A percentile compares a stretch with the other conserved stretches of the same genome.
phyloP scores from a whole-genome alignment of 2,113 vertebrate genomes.

The Galeopterus variegatus region DNA sequence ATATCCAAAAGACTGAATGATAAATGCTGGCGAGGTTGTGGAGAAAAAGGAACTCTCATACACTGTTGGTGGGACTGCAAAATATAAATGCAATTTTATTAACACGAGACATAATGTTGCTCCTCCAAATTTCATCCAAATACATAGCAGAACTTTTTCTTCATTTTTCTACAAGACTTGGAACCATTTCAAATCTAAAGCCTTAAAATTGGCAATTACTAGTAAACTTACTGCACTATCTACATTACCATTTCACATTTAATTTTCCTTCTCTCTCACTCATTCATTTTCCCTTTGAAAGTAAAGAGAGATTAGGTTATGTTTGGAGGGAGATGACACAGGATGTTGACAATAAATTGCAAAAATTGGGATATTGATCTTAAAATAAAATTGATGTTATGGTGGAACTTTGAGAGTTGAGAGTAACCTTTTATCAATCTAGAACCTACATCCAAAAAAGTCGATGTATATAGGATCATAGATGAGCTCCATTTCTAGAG shows the following conservation, averaged over 20 bases:
- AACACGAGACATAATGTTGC: background rate
- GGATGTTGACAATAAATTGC: background rate
- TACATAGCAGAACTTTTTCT: slow-evolving; percentile 1
- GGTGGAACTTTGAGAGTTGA: background rate
- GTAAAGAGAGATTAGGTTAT: background rate
- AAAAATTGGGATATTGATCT: slow-evolving; percentile 9
- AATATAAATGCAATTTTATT: background rate
- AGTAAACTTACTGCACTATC: background rate
- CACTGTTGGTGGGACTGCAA: too few relatives aligned
- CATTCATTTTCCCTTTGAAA: background rate
- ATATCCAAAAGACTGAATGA: too few relatives aligned
- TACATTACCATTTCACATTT: background rate
- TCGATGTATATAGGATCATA: background rate
- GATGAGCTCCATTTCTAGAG: background rate
- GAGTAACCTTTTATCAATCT: background rate
- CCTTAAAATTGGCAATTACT: background rate
- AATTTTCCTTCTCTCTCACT: background rate
- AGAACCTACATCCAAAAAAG: background rate
- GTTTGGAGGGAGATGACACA: background rate
- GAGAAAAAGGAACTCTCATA: too few relatives aligned
- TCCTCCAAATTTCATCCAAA: slow-evolving; percentile 21
- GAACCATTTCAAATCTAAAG: background rate
- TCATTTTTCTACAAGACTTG: background rate
- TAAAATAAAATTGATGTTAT: slow-evolving; percentile 31
- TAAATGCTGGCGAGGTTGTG: too few relatives aligned